Base-by-base conservation (phyloP, 2,888 invertebrate species). In the Pollenia labialis region DNA sequence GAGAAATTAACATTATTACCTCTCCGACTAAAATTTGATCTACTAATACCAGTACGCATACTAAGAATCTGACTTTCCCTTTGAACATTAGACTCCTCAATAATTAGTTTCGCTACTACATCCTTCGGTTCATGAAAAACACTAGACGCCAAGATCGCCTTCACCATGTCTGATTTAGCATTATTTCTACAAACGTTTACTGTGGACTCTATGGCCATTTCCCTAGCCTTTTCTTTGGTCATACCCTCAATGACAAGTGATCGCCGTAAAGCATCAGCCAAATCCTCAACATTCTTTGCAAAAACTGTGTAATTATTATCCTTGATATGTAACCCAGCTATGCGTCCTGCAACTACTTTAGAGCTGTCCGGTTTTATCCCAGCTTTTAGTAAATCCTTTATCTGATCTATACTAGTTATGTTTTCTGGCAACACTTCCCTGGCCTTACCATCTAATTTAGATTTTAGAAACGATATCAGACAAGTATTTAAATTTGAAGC, bases 181-280 rank as follows among this genome's bases (percentile, higher is more conserved):
- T 62, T 62, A 6, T 58, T 58, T 40, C 62, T 42, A 40, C 74
- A 75, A 56, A 75, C 50, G 50, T 32, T 48, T 44, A 75, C 40
- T 7, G 74, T 75, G 50, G 44, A 23, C 10, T 75, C 62, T 32
- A 75, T 75, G 8, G 62, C 74, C 74, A 75, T 75, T n/a, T 62
- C 62, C 7, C n/a, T 42, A 62, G 42, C 62, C n/a, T 62, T 62
- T 10, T 42, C 62, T 14, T 42, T 62, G 12, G 62, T 62, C n/a
- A 62, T 42, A 3, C 62, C 44, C 16, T 62, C 62, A 62, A 42
- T 23, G 14, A 62, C 62, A n/a, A 62, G 42, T n/a, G 62, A 62
- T 2, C 62, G 44, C 16, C 42, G 44, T n/a, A 62, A 42, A 62
- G 42, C 48, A 11, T 66, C 66, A 23, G 66, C 66, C 48, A 66